phyloP scores from a whole-genome alignment of 2,888 invertebrate genomes.

The Pseudolycoriella hygida region DNA sequence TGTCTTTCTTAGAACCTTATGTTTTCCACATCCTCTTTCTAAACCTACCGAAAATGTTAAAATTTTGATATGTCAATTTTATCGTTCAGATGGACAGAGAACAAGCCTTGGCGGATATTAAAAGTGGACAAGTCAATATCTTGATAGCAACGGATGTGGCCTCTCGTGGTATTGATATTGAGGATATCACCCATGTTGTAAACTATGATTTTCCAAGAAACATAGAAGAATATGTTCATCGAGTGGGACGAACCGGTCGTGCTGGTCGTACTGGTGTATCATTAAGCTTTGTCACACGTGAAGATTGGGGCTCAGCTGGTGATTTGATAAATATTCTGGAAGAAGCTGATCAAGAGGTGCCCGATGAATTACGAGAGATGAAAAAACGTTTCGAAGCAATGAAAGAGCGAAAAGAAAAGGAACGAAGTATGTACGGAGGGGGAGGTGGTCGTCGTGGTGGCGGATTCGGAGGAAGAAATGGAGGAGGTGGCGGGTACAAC shows the following conservation, averaged over 20 bases:
- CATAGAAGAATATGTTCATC: conserved; percentile 78
- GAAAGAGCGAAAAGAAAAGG: conserved; percentile 42
- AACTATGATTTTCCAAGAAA: conserved; percentile 89
- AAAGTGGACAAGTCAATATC: conserved; percentile 58
- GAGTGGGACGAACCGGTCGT: conserved; percentile 89
- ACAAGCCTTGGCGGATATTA: conserved; percentile 69
- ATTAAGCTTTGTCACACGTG: conserved; percentile 60
- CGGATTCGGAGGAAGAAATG: conserved; percentile 11
- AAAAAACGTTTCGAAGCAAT: conserved; percentile 50
- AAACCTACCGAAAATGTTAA: too few species aligned
- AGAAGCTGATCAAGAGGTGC: conserved; percentile 73
- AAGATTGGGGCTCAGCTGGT: conserved; percentile 67
- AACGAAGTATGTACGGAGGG: conserved; percentile 24
- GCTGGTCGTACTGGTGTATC: conserved; percentile 75
- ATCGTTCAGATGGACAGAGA: conserved; percentile 42
- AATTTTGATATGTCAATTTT: too few species aligned
- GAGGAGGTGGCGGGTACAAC: conserved; percentile 2
- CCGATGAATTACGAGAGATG: conserved; percentile 58
- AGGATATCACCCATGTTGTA: conserved; percentile 68
- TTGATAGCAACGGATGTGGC: conserved; percentile 92
- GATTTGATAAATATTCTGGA: conserved; percentile 71
- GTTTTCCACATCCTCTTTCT: too few species aligned
- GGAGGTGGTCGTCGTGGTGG: conserved; percentile 12
- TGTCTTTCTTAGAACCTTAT: too few species aligned
- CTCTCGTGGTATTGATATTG: conserved; percentile 83